phyloP scores from a whole-genome alignment of 2,797 vertebrate species.

The Aeoliscus strigatus region DNA sequence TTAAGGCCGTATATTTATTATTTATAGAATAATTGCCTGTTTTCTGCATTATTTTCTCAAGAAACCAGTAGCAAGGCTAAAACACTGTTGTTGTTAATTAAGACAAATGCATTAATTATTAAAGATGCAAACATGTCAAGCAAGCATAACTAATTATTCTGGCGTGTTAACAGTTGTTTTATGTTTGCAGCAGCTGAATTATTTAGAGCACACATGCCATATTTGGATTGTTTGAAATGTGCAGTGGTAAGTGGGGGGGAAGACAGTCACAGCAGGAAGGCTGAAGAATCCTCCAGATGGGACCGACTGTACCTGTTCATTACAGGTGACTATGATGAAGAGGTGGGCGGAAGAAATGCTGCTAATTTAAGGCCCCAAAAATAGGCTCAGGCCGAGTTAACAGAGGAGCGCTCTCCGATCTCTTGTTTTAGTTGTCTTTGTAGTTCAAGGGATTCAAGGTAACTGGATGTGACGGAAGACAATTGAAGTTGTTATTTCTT shows the following conservation, averaged over 20 bases:
- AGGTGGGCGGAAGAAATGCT: conserved; percentile 32
- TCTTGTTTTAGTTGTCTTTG: conserved; percentile 11
- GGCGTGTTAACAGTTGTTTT: conserved; percentile 99
- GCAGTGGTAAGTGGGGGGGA: conserved; percentile 69
- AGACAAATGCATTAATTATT: conserved; percentile 99
- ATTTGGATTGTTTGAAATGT: conserved; percentile 89
- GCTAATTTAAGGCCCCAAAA: conserved; percentile 54
- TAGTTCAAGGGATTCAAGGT: conserved; percentile 54
- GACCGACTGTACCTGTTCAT: conserved; percentile 59
- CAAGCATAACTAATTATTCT: conserved; percentile 99
- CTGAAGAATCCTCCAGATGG: conserved; percentile 45
- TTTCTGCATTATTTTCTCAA: conserved; percentile 83
- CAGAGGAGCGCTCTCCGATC: conserved; percentile 20
- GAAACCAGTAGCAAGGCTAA: conserved; percentile 88
- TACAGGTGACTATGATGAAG: conserved; percentile 49
- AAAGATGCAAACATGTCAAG: conserved; percentile 99
- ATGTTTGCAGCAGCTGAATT: conserved; percentile 99
- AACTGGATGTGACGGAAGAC: conserved; percentile 75
- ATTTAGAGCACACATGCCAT: conserved; percentile 91
- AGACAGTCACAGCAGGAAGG: conserved; percentile 45
- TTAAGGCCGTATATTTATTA: conserved; percentile 96
- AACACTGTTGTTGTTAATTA: conserved; percentile 98
- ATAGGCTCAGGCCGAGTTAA: conserved; percentile 40
- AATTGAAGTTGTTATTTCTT: conserved; percentile 79
- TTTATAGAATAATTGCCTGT: conserved; percentile 88